Percentiles rank a stretch among this genome's conserved stretches.
Conservation (phyloP, 2,888 invertebrate genomes). For the Eristalinus sepulchralis region DNA sequence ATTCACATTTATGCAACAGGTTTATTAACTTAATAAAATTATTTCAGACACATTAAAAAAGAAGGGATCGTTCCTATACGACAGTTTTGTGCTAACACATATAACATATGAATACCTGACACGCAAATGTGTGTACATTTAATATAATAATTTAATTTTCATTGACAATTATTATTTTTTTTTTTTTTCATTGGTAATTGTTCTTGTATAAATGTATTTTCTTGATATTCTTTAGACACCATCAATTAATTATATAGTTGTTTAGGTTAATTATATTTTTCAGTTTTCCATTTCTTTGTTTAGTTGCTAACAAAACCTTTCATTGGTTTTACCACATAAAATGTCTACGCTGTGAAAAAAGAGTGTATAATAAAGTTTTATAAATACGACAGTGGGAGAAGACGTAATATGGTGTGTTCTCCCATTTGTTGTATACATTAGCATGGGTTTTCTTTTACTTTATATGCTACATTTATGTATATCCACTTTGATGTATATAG, state of each 20-base stretch:
- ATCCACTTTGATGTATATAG: conserved; percentile 61
- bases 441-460: conserved; percentile 22
- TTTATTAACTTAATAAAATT: conserved; percentile 61
- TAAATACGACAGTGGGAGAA: conserved; percentile 53
- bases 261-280: conserved; percentile 15
- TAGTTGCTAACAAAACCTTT: conserved; percentile 44
- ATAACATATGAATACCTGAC: conserved; percentile 58
- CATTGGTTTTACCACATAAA: conserved; percentile 37
- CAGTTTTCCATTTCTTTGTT: conserved; percentile 16
- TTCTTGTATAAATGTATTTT: conserved; percentile 46
- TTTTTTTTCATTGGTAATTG: conserved; percentile 8
- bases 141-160: conserved; percentile 30
- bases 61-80: conserved; percentile 35
- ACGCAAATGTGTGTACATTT: conserved; percentile 56
- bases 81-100: conserved; percentile 65
- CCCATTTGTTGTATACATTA: conserved; percentile 52
- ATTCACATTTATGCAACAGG: conserved; percentile 62
- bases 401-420: conserved; percentile 6
- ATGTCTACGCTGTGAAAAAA: conserved; percentile 55
- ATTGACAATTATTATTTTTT: conserved; percentile 10
- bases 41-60: conserved; percentile 53
- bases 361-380: conserved; percentile 54
- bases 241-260: conserved; percentile 35
- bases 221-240: conserved; percentile 51
- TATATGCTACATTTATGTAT: conserved; percentile 29